These are phyloP conservation scores for Micropoecilia bifurca DNA, from an alignment of 2,797 vertebrate genomes.

Conservation along the genomic window DNA sequence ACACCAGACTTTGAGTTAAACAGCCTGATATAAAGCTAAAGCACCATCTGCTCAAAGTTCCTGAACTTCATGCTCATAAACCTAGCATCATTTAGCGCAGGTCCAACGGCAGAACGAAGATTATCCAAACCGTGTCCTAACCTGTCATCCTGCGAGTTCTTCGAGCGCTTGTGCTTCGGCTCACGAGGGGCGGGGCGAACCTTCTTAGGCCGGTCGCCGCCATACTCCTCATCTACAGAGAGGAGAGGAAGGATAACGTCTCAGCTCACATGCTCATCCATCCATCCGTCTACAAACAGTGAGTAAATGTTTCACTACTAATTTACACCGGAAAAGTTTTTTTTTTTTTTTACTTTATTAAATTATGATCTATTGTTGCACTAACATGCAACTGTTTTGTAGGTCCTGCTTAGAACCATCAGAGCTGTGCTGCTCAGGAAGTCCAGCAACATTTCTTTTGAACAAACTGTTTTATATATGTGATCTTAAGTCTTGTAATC, in stretches of 20 bases:
- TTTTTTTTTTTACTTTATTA: neutral
- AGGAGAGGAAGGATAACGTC: neutral
- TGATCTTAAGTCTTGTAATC: neutral
- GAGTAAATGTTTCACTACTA: neutral
- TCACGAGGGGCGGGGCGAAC: constrained; percentile 92
- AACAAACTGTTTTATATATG: neutral
- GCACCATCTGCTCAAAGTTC: neutral
- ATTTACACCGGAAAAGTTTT: neutral
- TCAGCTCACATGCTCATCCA: neutral
- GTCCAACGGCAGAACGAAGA: neutral
- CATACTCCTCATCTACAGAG: constrained; percentile 92
- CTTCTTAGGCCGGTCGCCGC: constrained; percentile 94
- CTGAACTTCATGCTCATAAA: neutral
- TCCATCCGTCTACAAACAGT: too few relatives aligned
- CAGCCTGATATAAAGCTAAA: neutral
- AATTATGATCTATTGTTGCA: neutral
- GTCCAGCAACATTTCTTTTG: neutral
- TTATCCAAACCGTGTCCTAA: constrained; percentile 53
- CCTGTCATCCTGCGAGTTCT: constrained; percentile 99
- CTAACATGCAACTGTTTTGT: neutral
- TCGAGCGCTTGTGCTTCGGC: constrained; percentile 94
- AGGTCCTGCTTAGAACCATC: neutral
- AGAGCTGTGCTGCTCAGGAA: neutral
- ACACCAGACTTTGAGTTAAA: neutral
- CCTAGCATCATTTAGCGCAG: neutral